Evolutionary conservation across 2,797 vertebrate genomes (phyloP).

Genomic region (Australoheros facetus): DNA sequence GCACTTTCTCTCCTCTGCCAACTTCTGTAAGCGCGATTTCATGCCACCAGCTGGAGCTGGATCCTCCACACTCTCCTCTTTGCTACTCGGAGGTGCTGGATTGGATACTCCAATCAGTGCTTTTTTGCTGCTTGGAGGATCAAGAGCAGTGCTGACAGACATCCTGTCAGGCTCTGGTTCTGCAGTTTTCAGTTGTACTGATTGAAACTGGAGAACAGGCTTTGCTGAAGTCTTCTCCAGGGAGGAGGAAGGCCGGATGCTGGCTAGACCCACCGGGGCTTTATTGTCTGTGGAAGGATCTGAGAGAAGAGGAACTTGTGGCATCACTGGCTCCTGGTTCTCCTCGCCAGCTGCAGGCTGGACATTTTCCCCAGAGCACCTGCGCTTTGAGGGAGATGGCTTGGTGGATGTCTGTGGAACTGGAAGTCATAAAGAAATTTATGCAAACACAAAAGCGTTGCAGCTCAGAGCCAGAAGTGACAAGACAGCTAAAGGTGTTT

Average conservation of each 20-base stretch:
- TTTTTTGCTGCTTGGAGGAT: slow-evolving; percentile 28
- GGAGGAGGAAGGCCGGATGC: slow-evolving; percentile 36
- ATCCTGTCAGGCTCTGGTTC: slow-evolving; percentile 32
- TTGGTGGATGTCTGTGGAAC: slow-evolving; percentile 84
- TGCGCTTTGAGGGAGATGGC: slow-evolving; percentile 92
- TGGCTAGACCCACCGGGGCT: slow-evolving; percentile 49
- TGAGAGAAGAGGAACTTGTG: slow-evolving; percentile 29
- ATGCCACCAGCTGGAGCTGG: slow-evolving; percentile 67
- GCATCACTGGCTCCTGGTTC: slow-evolving; percentile 76
- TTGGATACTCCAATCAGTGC: neutral
- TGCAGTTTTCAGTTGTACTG: neutral
- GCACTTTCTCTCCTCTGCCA: slow-evolving; percentile 86
- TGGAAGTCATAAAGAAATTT: slow-evolving; percentile 20
- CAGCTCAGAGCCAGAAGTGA: neutral
- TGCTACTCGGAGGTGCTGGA: slow-evolving; percentile 20
- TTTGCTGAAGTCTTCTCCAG: slow-evolving; percentile 40
- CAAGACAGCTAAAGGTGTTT: slow-evolving; percentile 53
- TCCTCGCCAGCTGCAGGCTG: slow-evolving; percentile 74
- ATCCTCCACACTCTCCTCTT: slow-evolving; percentile 5
- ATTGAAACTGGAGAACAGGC: slow-evolving; percentile 18
- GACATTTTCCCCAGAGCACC: slow-evolving; percentile 83
- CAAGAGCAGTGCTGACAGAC: neutral
- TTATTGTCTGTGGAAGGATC: slow-evolving; percentile 75
- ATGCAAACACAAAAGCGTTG: neutral
- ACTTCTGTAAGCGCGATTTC: slow-evolving; percentile 88